Evolutionary conservation across 2,797 vertebrate species (phyloP).

Genomic region (Eutrigla gurnardus): DNA sequence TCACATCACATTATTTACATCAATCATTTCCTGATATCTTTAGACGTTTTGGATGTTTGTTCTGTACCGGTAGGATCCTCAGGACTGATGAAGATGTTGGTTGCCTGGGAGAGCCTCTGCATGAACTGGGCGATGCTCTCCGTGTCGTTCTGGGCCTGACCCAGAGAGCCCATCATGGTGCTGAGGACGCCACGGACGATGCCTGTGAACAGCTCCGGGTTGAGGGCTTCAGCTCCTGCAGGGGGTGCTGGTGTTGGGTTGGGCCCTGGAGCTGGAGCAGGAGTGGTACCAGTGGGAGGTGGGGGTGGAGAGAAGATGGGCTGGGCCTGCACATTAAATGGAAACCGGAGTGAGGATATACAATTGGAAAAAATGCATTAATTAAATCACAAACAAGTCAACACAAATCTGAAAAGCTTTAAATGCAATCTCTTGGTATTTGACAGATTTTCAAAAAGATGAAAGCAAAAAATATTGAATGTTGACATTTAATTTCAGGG

Average conservation of each 20-base stretch:
- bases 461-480: neutral
- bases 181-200: conserved; percentile 92
- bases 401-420: neutral
- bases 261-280: conserved; percentile 45
- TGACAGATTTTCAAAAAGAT: neutral
- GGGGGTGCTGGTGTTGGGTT: conserved; percentile 45
- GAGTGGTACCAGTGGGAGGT: conserved; percentile 44
- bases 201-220: conserved; percentile 91
- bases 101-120: conserved; percentile 91
- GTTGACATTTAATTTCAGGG: neutral
- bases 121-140: conserved; percentile 95
- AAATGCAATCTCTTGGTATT: neutral
- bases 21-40: neutral
- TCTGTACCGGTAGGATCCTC: conserved; percentile 89
- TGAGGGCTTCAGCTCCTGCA: conserved; percentile 82
- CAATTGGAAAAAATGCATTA: no score
- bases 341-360: neutral
- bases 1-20: neutral
- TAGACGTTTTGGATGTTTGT: no score
- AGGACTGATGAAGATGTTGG: conserved; percentile 91
- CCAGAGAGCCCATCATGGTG: conserved; percentile 92
- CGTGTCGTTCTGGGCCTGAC: conserved; percentile 88
- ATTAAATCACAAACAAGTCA: neutral
- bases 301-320: conserved; percentile 74
- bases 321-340: conserved; percentile 69